Percentiles rank a stretch among this genome's conserved stretches.
Evolutionary conservation across 2,113 vertebrate genomes (phyloP).

Genomic region (Collichthys lucidus): DNA sequence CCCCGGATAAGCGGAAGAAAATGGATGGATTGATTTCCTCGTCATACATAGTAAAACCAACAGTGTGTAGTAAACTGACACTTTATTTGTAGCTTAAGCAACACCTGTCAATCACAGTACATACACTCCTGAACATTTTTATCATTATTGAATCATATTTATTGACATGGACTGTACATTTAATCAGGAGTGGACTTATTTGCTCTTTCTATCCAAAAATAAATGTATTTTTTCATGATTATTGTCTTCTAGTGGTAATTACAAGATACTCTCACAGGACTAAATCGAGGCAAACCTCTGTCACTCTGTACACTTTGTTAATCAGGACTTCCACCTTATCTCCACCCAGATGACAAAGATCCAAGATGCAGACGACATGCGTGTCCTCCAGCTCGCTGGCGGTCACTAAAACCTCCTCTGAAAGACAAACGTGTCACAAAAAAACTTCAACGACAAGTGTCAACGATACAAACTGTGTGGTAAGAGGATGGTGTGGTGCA

Average conservation of each 20-base stretch:
- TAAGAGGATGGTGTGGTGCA: conserved; percentile 5
- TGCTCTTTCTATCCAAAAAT: not conserved
- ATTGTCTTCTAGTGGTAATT: not conserved
- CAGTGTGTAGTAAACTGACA: not conserved
- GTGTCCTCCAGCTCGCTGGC: conserved; percentile 82
- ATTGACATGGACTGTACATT: conserved; percentile 12
- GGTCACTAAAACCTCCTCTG: conserved; percentile 69
- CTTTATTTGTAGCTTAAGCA: not conserved
- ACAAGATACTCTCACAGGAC: not conserved
- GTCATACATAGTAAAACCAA: not conserved
- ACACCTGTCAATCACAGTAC: conserved; percentile 5
- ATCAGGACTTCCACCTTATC: conserved; percentile 88
- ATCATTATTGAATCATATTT: not conserved
- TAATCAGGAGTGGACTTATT: not conserved
- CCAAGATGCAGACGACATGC: conserved; percentile 88
- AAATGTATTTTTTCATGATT: conserved; percentile 12
- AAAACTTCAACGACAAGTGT: not conserved
- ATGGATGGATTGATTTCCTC: not conserved
- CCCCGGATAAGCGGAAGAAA: too few species aligned
- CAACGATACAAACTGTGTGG: not conserved
- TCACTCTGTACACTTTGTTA: conserved; percentile 87
- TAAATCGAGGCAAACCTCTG: conserved; percentile 51
- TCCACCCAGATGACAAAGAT: conserved; percentile 89
- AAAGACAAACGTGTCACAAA: conserved; percentile 14
- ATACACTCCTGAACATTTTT: not conserved